Evolutionary conservation across 2,797 vertebrate species (phyloP).

Genomic region (Thripadectes ignobilis): DNA sequence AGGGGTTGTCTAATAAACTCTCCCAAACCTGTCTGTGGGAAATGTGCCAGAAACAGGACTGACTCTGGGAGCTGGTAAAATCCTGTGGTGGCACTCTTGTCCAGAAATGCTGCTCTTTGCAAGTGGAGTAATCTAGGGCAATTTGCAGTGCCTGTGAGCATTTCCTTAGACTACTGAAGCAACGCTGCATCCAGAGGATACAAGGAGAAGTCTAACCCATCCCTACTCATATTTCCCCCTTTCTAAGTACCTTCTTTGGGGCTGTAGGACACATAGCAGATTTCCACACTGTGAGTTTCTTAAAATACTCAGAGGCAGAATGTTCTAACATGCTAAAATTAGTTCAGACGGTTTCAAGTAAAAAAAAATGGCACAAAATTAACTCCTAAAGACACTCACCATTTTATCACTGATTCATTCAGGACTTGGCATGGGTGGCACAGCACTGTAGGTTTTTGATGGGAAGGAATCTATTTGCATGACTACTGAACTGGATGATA

Average conservation of each 20-base stretch:
- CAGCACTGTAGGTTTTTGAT: neutral
- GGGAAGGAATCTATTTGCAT: neutral
- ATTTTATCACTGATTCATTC: neutral
- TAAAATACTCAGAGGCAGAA: neutral
- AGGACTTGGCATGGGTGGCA: neutral
- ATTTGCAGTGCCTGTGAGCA: neutral
- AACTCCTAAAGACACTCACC: neutral
- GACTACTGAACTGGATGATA: neutral
- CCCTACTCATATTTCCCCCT: neutral
- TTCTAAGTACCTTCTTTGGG: neutral
- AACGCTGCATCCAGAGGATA: neutral
- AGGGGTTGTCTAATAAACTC: neutral
- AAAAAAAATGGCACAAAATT: neutral
- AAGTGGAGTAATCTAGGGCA: neutral
- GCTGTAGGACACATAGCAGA: neutral
- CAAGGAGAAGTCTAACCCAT: neutral
- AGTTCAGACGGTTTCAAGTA: neutral
- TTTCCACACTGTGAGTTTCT: neutral
- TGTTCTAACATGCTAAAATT: neutral
- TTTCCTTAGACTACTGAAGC: neutral
- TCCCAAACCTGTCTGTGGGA: neutral
- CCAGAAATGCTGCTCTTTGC: neutral
- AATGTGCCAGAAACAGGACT: neutral
- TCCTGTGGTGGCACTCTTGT: neutral
- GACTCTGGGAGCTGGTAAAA: neutral